Evolutionary conservation across 2,888 invertebrate species (phyloP), one percentile per base, ranked within the genome.

Genomic region (Lasioglossum figueresi): DNA sequence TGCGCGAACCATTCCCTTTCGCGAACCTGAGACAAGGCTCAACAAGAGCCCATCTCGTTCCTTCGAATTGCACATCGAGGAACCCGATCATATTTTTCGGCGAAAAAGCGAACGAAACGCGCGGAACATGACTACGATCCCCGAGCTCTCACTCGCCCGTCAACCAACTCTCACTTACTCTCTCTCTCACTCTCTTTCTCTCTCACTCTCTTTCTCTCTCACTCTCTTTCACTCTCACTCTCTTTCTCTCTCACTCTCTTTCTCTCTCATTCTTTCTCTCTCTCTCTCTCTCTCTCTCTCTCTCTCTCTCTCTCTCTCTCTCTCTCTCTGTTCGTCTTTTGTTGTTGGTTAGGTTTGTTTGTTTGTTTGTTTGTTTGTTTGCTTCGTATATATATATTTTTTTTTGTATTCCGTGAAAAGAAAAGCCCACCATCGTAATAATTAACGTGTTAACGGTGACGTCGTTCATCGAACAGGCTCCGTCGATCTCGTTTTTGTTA

Each of bases 341-440:
- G 52, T 37, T 63, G 31, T 63, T 63, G 63, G 31, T 63, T 63
- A 63, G 23, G 52, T 80, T 16, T 82, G 31, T 59, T 34, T 71
- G 77, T 63, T 45, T n/a, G n/a, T n/a, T n/a, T n/a, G 52, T 80
- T 16, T 82, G 31, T 59, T 34, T 76, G 23, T 56, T 56, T 56
- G 56, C 12, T 56, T 56, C n/a, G 4, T 68, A 14, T 71, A 14
- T 48, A 43, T 48, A 43, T 48, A 19, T 73, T 12, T 52, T 4
- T 23, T 31, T 63, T 31, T 56, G 56, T 23, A 16, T 52, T 66
- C 75, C 71, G 48, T 68, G 78, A 85, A 84, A 84, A 77, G 84
- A 84, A 84, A 85, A 78, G 80, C 80, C 76, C 84, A 76, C 59
- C 68, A 63, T 80, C 82, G 76, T 72, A 76, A 76, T 79, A 78